phyloP scores from a whole-genome alignment of 2,797 vertebrate genomes.

The Botia almorhae region DNA sequence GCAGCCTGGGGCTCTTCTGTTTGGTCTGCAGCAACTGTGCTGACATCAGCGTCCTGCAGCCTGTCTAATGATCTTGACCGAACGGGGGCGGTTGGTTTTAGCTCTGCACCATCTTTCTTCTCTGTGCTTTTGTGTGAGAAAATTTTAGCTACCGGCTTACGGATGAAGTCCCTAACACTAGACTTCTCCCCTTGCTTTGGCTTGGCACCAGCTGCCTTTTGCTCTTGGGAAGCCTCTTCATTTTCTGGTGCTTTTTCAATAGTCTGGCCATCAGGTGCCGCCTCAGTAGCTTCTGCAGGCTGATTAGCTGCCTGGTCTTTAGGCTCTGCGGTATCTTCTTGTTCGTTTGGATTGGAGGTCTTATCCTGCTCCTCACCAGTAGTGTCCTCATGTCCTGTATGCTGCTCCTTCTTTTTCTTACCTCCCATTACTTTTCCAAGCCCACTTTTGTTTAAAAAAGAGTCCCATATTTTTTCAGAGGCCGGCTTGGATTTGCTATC shows the following conservation, averaged over 20 bases:
- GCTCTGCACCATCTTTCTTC: constrained; percentile 77
- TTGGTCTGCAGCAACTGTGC: constrained; percentile 69
- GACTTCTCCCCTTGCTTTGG: constrained; percentile 76
- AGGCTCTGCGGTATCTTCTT: constrained; percentile 43
- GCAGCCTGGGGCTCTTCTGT: constrained; percentile 58
- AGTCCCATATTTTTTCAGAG: constrained; percentile 76
- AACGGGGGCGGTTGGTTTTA: constrained; percentile 68
- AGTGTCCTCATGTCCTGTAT: constrained; percentile 53
- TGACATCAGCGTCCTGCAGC: constrained; percentile 75
- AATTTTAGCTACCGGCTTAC: constrained; percentile 81
- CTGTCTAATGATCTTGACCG: constrained; percentile 81
- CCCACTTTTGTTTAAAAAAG: constrained; percentile 83
- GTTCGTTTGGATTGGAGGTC: constrained; percentile 57
- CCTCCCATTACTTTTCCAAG: constrained; percentile 82
- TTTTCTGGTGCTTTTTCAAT: constrained; percentile 73
- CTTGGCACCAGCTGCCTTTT: constrained; percentile 73
- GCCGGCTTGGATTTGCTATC: constrained; percentile 72
- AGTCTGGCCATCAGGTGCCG: constrained; percentile 67
- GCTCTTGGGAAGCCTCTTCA: constrained; percentile 67
- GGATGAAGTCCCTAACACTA: constrained; percentile 78
- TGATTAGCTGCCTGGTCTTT: constrained; percentile 57
- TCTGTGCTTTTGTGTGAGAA: constrained; percentile 82
- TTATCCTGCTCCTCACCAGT: constrained; percentile 56
- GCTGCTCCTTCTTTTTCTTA: constrained; percentile 79
- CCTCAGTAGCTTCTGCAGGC: constrained; percentile 62